Base-by-base conservation (phyloP, 2,888 invertebrate species). In the Globia sparganii region DNA sequence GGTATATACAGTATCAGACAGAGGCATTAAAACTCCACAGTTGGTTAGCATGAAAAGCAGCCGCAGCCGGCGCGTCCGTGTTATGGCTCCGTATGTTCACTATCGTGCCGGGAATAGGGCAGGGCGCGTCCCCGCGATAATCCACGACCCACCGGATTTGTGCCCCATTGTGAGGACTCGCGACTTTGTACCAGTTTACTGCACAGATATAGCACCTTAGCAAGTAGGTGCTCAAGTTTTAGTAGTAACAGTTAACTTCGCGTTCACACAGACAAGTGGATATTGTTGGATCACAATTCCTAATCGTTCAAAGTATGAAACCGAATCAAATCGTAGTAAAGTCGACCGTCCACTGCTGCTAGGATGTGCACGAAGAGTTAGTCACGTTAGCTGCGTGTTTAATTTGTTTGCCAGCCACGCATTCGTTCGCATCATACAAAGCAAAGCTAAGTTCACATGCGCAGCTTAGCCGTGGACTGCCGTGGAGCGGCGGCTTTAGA, bases 91-190 rank as follows among this genome's bases (percentile, higher is more conserved):
- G 78, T 86, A 25, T 86, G 64, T 85, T 65, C 46, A 46, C 49
- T 56, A 8, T 61, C 56, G 66, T 49, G 77, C 28, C 49, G 43
- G 9, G 49, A 31, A 37, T 3, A 56, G 64, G 49, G 64, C 68
- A 53, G 71, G 83, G 72, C 64, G 64, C 70, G 78, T 49, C 72
- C 34, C 46, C 81, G 75, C 64, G 65, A 58, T 74, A 70, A 64
- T 70, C 75, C 62, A 46, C 40, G 37, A 40, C 61, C 34, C 69
- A 67, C 68, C 34, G 71, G 75, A 71, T 76, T 76, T 78, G 84
- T 75, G 79, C 73, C 65, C 64, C 71, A 76, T 72, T 82, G 86
- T 74, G 67, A 40, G 5, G 21, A 21, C 68, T 64, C 65, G 76
- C 72, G 73, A 78, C 80, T 77, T 61, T 80, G 73, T 59, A 72